Conservation (phyloP, 2,113 vertebrate species). For the Grammomys dolichurus region DNA sequence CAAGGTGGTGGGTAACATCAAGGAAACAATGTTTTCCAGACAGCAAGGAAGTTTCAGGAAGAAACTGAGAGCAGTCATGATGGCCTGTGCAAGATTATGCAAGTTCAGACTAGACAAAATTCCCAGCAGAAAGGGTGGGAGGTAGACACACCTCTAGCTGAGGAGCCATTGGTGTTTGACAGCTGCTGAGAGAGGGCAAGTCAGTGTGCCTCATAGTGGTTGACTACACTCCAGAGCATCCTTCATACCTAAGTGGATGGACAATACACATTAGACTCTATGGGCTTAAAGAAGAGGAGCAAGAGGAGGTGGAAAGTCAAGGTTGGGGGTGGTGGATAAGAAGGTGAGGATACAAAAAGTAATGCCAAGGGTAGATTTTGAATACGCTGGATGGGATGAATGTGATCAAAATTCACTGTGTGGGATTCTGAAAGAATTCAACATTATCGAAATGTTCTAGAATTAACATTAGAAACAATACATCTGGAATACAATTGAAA, state of each 20-base stretch:
- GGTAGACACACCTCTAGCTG: not conserved
- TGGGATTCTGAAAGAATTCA: not conserved
- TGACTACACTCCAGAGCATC: not conserved
- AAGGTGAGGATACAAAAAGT: too few relatives aligned
- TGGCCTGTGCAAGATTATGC: not conserved
- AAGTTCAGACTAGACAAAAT: not conserved
- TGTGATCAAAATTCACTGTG: not conserved
- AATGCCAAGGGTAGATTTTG: not conserved
- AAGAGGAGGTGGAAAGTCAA: not conserved
- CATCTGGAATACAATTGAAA: slow-evolving; percentile 12
- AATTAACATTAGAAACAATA: not conserved
- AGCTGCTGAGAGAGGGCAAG: not conserved
- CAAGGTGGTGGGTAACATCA: not conserved
- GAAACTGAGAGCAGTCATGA: not conserved
- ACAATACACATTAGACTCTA: not conserved
- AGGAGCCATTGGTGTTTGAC: not conserved
- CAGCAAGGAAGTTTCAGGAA: too few relatives aligned
- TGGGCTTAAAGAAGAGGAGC: not conserved
- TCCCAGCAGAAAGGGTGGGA: too few relatives aligned
- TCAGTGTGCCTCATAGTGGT: not conserved
- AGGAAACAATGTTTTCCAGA: not conserved
- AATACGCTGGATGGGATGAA: not conserved
- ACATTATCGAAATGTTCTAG: not conserved
- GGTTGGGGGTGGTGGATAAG: not conserved
- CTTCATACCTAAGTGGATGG: not conserved